A percentile compares a stretch with the other conserved stretches of the same genome.
These are phyloP conservation scores for Cephalopachus bancanus DNA, from an alignment of 2,797 vertebrate genomes.

Conservation along the genomic window DNA sequence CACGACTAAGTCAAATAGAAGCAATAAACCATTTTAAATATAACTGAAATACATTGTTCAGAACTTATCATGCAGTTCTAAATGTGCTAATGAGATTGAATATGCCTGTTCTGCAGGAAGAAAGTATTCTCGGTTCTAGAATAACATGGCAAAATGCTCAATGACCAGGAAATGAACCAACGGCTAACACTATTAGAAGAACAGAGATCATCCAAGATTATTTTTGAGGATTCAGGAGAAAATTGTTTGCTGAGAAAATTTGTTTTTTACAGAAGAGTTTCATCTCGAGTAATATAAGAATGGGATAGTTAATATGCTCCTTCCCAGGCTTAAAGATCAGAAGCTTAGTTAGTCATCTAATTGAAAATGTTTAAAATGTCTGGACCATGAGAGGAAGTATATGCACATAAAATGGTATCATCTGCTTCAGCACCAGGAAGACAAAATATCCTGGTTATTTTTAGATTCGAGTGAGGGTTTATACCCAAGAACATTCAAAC, in stretches of 20 bases:
- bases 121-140: rapidly evolving
- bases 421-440: not conserved
- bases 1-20: not conserved
- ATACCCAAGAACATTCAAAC: not conserved
- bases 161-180: not conserved
- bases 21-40: not conserved
- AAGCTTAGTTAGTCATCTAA: not conserved
- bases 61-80: not conserved
- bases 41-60: not conserved
- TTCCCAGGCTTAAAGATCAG: not conserved
- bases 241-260: not conserved
- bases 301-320: not conserved
- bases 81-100: not conserved
- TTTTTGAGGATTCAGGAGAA: not conserved
- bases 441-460: not conserved
- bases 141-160: not conserved
- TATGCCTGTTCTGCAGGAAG: not conserved
- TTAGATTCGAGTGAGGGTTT: not conserved
- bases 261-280: not conserved
- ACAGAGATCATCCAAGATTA: not conserved
- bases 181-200: not conserved
- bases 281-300: not conserved
- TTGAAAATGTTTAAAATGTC: not conserved
- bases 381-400: not conserved
- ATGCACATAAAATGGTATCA: not conserved